Percentiles rank a stretch among this genome's conserved stretches.
These are phyloP conservation scores for Rhorus exstirpatorius DNA, from an alignment of 2,888 invertebrate genomes.

Conservation along the genomic window DNA sequence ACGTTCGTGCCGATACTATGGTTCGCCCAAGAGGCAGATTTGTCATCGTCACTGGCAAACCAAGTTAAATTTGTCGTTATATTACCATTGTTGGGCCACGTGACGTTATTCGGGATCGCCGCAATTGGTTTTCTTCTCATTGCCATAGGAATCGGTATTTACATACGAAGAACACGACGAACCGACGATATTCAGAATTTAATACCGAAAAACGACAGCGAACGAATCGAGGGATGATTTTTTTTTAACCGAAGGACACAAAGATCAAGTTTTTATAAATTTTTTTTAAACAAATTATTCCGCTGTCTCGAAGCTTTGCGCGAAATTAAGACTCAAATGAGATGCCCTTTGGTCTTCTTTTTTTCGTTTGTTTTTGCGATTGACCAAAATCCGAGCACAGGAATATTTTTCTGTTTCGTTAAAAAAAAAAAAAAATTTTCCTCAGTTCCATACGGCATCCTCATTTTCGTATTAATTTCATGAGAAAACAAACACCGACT, in stretches of 20 bases:
- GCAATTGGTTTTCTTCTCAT: conserved; percentile 85
- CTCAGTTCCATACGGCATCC: too few relatives aligned
- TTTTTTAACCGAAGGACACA: neutral
- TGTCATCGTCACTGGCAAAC: conserved; percentile 88
- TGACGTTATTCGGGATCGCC: conserved; percentile 87
- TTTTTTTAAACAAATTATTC: neutral
- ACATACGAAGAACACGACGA: conserved; percentile 80
- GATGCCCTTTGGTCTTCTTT: too few relatives aligned
- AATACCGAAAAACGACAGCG: conserved; percentile 75
- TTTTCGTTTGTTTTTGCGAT: too few relatives aligned
- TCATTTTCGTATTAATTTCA: too few relatives aligned
- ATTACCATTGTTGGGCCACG: conserved; percentile 87
- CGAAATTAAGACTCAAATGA: too few relatives aligned
- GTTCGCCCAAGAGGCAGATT: conserved; percentile 90
- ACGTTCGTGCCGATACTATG: conserved; percentile 91
- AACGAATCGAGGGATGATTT: conserved; percentile 28
- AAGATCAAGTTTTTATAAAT: neutral
- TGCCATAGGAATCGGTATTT: conserved; percentile 82
- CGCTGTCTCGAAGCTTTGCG: neutral
- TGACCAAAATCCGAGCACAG: too few relatives aligned
- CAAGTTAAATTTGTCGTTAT: conserved; percentile 87
- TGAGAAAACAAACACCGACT: too few relatives aligned
- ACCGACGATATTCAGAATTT: conserved; percentile 83
- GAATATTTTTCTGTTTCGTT: too few relatives aligned
- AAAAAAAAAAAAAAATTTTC: too few relatives aligned